Evolutionary conservation across 2,888 invertebrate species (phyloP).

Genomic region (Tetranychus piercei): DNA sequence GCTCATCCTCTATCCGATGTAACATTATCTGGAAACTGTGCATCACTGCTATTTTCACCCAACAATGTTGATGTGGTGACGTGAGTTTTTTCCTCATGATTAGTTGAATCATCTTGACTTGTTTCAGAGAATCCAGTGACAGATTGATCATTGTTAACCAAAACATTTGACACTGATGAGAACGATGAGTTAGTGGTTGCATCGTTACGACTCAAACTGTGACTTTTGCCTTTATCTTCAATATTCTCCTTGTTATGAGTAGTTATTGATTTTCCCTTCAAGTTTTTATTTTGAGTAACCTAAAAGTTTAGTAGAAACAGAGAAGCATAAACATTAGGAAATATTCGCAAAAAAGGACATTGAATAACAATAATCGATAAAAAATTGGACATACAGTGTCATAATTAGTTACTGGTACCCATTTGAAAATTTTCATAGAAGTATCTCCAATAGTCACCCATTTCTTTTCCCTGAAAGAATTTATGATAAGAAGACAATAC

Average conservation of each 20-base stretch:
- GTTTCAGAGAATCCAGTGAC: constrained; percentile 20
- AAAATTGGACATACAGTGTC: constrained; percentile 9
- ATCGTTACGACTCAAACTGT: neutral
- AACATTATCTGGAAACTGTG: constrained; percentile 26
- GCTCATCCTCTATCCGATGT: neutral
- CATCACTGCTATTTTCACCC: constrained; percentile 26
- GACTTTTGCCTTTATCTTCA: constrained; percentile 11
- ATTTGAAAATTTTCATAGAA: constrained; percentile 94
- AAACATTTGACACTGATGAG: constrained; percentile 6
- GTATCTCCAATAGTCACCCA: constrained; percentile 98
- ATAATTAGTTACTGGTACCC: constrained; percentile 55
- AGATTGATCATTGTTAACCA: constrained; percentile 15
- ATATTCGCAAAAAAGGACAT: neutral
- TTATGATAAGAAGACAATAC: neutral
- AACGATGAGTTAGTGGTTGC: neutral
- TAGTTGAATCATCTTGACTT: constrained; percentile 19
- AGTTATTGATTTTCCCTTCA: neutral
- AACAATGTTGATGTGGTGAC: neutral
- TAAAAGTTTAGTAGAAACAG: neutral
- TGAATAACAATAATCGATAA: neutral
- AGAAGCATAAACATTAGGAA: neutral
- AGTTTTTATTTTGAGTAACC: constrained; percentile 3
- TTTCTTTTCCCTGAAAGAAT: constrained; percentile 70
- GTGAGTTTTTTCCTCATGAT: neutral
- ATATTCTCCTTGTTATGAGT: constrained; percentile 12